These are phyloP conservation scores for Synergus itoensis DNA, from an alignment of 2,888 invertebrate genomes.

Conservation along the genomic window DNA sequence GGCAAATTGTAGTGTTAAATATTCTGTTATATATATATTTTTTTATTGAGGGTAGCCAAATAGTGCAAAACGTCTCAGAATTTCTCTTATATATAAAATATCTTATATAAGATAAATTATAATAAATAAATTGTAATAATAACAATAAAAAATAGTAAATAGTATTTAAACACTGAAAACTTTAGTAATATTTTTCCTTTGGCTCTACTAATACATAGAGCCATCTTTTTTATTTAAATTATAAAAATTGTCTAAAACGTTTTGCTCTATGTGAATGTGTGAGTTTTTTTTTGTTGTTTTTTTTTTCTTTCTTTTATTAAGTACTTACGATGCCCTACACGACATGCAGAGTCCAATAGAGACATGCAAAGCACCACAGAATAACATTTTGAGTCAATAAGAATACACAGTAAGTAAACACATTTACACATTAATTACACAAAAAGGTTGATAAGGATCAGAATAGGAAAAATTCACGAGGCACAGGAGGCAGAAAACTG, in stretches of 20 bases:
- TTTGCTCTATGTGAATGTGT: slow-evolving; percentile 17
- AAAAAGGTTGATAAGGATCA: slow-evolving; percentile 13
- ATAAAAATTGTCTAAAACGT: not conserved
- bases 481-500: not conserved
- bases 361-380: slow-evolving; percentile 78
- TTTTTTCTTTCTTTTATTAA: slow-evolving; percentile 63
- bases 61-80: slow-evolving; percentile 1
- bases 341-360: slow-evolving; percentile 77
- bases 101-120: too few species aligned
- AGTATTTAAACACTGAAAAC: too few species aligned
- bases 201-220: not conserved
- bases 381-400: slow-evolving; percentile 75
- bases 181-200: not conserved
- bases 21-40: not conserved
- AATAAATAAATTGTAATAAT: not conserved
- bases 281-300: slow-evolving; percentile 42
- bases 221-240: not conserved
- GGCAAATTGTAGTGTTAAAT: not conserved
- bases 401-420: slow-evolving; percentile 64
- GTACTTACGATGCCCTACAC: slow-evolving; percentile 77
- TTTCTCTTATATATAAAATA: not conserved
- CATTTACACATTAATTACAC: slow-evolving; percentile 65
- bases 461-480: not conserved
- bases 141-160: not conserved
- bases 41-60: too few species aligned